Percentiles rank a stretch among this genome's conserved stretches.
Evolutionary conservation across 1,140 invertebrate species (phyloP).

Genomic region (Hormaphis cornu): DNA sequence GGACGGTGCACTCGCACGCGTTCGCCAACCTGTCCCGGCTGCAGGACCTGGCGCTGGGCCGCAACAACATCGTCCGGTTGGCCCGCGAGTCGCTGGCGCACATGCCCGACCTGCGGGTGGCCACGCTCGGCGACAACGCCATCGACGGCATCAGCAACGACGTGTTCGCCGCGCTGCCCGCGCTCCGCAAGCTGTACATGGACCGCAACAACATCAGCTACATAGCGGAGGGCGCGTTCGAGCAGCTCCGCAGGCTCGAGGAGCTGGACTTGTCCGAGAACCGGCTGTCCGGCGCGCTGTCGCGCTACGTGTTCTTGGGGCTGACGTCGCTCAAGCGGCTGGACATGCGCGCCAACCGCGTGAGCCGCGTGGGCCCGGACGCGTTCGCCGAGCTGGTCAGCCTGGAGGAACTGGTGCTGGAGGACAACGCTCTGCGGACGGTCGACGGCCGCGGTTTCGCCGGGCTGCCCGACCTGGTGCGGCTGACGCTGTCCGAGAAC

Average conservation of each 20-base stretch:
- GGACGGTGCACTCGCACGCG: slow-evolving; percentile 53
- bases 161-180: slow-evolving; percentile 58
- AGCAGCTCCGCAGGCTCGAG: slow-evolving; percentile 52
- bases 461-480: slow-evolving; percentile 55
- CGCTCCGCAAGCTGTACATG: slow-evolving; percentile 55
- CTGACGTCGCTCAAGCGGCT: slow-evolving; percentile 55
- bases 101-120: slow-evolving; percentile 52
- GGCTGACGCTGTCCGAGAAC: slow-evolving; percentile 61
- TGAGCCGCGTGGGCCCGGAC: slow-evolving; percentile 60
- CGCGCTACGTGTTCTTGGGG: slow-evolving; percentile 59
- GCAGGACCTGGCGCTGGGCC: slow-evolving; percentile 53
- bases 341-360: slow-evolving; percentile 57
- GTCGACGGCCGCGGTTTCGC: slow-evolving; percentile 61
- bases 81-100: slow-evolving; percentile 57
- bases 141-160: slow-evolving; percentile 59
- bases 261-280: slow-evolving; percentile 62
- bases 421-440: slow-evolving; percentile 57
- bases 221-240: slow-evolving; percentile 60
- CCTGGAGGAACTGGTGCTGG: slow-evolving; percentile 59
- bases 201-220: slow-evolving; percentile 62
- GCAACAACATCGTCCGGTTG: slow-evolving; percentile 56
- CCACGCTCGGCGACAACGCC: slow-evolving; percentile 61
- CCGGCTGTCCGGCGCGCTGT: slow-evolving; percentile 53
- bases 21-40: slow-evolving; percentile 61
- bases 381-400: slow-evolving; percentile 63